Evolutionary conservation across 2,113 vertebrate species (phyloP).

Genomic region (Cyprinodon variegatus): DNA sequence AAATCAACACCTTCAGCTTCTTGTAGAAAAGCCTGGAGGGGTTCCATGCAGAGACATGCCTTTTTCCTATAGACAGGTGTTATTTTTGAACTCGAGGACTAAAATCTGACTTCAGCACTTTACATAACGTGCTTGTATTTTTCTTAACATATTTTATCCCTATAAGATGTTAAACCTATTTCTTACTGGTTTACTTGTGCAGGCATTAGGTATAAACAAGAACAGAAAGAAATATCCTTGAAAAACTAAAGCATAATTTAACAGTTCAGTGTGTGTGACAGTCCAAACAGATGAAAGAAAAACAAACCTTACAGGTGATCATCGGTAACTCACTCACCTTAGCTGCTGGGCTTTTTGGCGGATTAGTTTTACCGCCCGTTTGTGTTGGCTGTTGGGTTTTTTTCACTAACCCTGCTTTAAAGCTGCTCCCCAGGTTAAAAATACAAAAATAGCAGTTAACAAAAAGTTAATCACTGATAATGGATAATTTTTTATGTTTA

Average conservation of each 20-base stretch:
- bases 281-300: not conserved
- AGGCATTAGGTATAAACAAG: not conserved
- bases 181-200: not conserved
- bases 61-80: too few species aligned
- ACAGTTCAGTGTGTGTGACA: not conserved
- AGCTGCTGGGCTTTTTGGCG: not conserved
- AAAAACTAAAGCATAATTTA: not conserved
- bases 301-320: not conserved
- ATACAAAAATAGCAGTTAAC: not conserved
- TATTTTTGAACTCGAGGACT: too few species aligned
- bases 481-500: too few species aligned
- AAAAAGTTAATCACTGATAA: not conserved
- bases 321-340: conserved; percentile 38
- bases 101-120: too few species aligned
- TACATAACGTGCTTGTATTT: too few species aligned
- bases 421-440: not conserved
- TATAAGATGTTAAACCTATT: too few species aligned
- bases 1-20: too few species aligned
- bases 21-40: too few species aligned
- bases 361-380: not conserved
- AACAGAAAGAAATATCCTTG: not conserved
- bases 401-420: not conserved
- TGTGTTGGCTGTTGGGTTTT: not conserved
- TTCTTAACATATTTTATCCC: too few species aligned
- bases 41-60: too few species aligned